Evolutionary conservation across 1,140 invertebrate species (phyloP), one percentile per base, ranked within the genome.

Genomic region (Drosophila subpulchrella): DNA sequence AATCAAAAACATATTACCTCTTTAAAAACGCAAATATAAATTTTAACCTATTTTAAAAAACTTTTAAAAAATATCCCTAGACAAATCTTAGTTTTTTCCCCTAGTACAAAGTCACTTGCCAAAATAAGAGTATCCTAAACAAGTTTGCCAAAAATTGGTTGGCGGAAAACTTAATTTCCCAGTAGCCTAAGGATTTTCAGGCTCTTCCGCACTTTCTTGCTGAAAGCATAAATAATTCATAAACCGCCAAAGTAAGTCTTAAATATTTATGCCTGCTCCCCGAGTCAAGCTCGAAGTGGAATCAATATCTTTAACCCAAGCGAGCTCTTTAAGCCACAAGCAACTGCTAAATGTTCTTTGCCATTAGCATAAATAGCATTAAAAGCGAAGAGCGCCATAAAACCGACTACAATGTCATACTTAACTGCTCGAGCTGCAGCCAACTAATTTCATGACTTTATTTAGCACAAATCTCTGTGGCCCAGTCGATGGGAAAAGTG

Each of bases 391-490:
- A 54, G 61, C 41, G 73, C 71, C 72, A 75, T 75, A 54, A 75
- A 75, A 66, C 17, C 53, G 61, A 75, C 53, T 75, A 66, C 73
- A 75, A 75, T 75, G 72, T 76, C 73, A 66, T 68, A 57, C 62
- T 76, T 76, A 59, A 41, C 51, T 53, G 71, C 73, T 54, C 73
- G 27, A 60, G 59, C 55, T 68, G 75, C 74, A 63, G 39, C 59
- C 62, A 81, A 78, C 82, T 85, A 86, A 85, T 85, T 85, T 85
- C 78, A 81, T 78, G 81, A 61, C 81, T 85, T 65, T 81, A 81
- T 85, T 85, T 63, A 77, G 59, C 77, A 58, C 66, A 84, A 85
- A 80, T 80, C 81, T 55, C 44, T 61, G 53, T 75, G 61, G 47
- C 61, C 41, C 39, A 41, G 27, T 20, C 20, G 12, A 32, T 56